These are phyloP conservation scores for Malurus alboscapulatus DNA, from an alignment of 2,113 vertebrate genomes.

Conservation along the genomic window DNA sequence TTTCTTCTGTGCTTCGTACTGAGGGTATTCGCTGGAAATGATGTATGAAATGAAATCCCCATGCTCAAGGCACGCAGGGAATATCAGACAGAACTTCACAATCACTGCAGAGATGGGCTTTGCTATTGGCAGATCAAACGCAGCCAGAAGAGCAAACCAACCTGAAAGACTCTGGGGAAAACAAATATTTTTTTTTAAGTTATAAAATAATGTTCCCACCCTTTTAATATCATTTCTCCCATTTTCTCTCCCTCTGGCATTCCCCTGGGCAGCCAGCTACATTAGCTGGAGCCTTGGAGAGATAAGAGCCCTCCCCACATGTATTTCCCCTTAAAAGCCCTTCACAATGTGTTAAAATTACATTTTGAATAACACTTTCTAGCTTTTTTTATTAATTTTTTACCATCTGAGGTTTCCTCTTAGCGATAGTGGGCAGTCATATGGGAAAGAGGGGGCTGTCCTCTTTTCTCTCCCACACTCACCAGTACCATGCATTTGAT, in stretches of 20 bases:
- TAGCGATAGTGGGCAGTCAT: background rate
- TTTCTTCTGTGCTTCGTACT: background rate
- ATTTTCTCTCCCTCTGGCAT: constrained; percentile 36
- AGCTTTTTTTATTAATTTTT: constrained; percentile 59
- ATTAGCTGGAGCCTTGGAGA: constrained; percentile 43
- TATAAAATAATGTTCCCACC: constrained; percentile 41
- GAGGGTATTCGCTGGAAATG: constrained; percentile 24
- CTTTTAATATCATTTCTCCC: constrained; percentile 59
- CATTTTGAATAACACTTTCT: constrained; percentile 53
- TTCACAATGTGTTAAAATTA: constrained; percentile 62
- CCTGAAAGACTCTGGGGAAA: constrained; percentile 58
- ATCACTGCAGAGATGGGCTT: constrained; percentile 31
- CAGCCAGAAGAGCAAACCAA: constrained; percentile 41
- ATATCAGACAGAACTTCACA: constrained; percentile 5
- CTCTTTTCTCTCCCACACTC: background rate
- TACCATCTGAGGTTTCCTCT: background rate
- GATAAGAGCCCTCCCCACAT: constrained; percentile 30
- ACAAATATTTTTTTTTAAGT: constrained; percentile 58
- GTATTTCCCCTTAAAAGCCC: constrained; percentile 49
- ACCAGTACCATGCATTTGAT: background rate
- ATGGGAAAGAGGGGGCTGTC: background rate
- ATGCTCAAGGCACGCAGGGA: background rate
- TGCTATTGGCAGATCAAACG: constrained; percentile 13
- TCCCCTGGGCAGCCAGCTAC: constrained; percentile 46
- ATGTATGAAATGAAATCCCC: constrained; percentile 56